A percentile compares a stretch with the other conserved stretches of the same genome.
These are phyloP conservation scores for Biston stratarius DNA, from an alignment of 2,888 invertebrate genomes.

Conservation along the genomic window DNA sequence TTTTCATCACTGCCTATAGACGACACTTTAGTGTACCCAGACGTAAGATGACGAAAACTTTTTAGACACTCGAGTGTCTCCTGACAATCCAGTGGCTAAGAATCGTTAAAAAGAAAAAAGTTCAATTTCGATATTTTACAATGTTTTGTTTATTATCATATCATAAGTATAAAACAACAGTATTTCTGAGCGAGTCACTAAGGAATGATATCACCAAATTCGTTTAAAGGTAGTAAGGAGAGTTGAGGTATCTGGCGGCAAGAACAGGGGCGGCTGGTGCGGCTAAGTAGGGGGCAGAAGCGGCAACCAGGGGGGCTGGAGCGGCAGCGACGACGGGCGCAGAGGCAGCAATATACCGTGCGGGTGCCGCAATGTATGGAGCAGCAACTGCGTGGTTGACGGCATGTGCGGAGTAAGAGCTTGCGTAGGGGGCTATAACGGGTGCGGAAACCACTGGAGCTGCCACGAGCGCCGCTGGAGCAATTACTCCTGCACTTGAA, in stretches of 20 bases:
- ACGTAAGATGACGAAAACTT: too few species aligned
- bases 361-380: constrained; percentile 84
- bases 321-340: constrained; percentile 83
- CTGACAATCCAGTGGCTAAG: too few species aligned
- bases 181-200: constrained; percentile 81
- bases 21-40: too few species aligned
- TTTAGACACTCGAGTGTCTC: too few species aligned
- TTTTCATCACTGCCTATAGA: too few species aligned
- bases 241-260: constrained; percentile 65
- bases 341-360: constrained; percentile 85
- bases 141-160: constrained; percentile 42
- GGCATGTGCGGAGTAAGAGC: constrained; percentile 91
- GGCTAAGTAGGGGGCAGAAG: constrained; percentile 50
- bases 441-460: constrained; percentile 88
- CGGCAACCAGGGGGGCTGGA: constrained; percentile 53
- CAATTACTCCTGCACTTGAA: constrained; percentile 68
- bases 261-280: constrained; percentile 47
- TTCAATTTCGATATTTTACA: constrained; percentile 17
- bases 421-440: constrained; percentile 90
- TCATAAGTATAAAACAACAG: constrained; percentile 35
- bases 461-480: constrained; percentile 77
- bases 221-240: constrained; percentile 75
- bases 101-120: not conserved
- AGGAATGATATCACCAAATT: constrained; percentile 79
- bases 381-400: constrained; percentile 92